Evolutionary conservation across 2,113 vertebrate species (phyloP), one percentile per base, ranked within the genome.

Genomic region (Rhynchomys soricoides): DNA sequence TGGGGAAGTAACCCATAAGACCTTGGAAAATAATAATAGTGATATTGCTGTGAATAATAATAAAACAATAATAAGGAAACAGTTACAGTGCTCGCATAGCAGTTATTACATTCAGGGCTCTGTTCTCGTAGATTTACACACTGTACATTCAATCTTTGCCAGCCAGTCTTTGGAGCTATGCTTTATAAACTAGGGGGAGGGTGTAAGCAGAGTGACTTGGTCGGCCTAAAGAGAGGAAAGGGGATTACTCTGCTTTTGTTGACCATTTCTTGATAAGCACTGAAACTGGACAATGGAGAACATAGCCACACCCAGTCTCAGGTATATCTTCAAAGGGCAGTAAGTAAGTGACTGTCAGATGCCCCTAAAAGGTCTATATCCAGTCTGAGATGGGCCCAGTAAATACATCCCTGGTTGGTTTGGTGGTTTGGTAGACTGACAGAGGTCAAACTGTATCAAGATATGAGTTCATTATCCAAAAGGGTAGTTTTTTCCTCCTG

Each of bases 251-350:
- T 55, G 19, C n/a, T 68, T 29, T 19, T 59, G 96, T 92, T 97
- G 89, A 87, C 96, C 96, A 50, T 93, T 96, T 96, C 96, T 97
- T 97, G 93, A 91, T 96, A 96, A 97, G 94, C 97, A 93, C 93
- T 97, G 96, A 70, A 97, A 97, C 83, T 70, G 88, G 90, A 85
- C 93, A 50, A 90, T 52, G 83, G 94, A 86, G 94, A 96, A 52
- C 62, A 17, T 1, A 74, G 40, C 43, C 68, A 79, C 22, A 3
- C 7, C 40, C 24, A 5, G 52, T 29, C 3, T 62, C 78, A 86
- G 71, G 71, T 88, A 78, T 3, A 12, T 26, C 66, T 37, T 68
- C 2, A 26, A 26, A 57, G 3, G 45, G 17, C 52, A 13, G 9
- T 34, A 79, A 93, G 81, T 83, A 70, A 93, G 74, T 37, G 87